Evolutionary conservation across 2,888 invertebrate species (phyloP), one percentile per base, ranked within the genome.

Genomic region (Hypselothyrea guttata): DNA sequence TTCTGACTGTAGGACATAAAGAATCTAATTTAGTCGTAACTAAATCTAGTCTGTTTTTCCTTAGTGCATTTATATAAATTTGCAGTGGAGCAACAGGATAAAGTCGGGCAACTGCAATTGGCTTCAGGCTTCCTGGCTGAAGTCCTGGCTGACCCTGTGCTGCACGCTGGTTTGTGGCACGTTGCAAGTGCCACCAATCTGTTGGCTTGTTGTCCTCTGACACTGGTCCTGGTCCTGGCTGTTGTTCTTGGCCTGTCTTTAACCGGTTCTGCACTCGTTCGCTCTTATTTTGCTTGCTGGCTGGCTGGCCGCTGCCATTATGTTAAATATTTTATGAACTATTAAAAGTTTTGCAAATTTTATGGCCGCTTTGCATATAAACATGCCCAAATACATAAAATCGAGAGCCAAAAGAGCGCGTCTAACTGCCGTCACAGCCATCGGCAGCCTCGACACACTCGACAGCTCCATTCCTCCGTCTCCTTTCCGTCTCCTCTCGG

Each of bases 321-420:
- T 64, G 78, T 86, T 86, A 84, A 86, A 82, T 82, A 86, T 82
- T 82, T 86, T 82, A 82, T 82, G 82, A 82, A 78, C 86, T 84
- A 86, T 82, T 82, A 82, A 82, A 82, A 86, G 86, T 81, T 82
- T 84, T 84, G 68, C 84, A 86, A 81, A 86, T 82, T 82, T 82
- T 82, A 82, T 82, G 72, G 82, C 75, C 82, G 86, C 78, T 86
- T 82, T 82, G 84, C 86, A 82, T 82, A 86, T 63, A 67, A 58
- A 61, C 48, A 74, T 56, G 47, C 35, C 35, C 44, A 47, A 22
- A 22, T 48, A 48, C 47, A 49, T 56, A 58, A 42, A 51, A 71
- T 57, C 75, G 54, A 65, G 64, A 47, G 52, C 34, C 30, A 41
- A 57, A 33, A 41, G 40, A 52, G 64, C 44, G 66, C 74, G 54